These are phyloP conservation scores for Xiphophorus couchianus DNA, from an alignment of 2,113 vertebrate genomes.

Conservation along the genomic window DNA sequence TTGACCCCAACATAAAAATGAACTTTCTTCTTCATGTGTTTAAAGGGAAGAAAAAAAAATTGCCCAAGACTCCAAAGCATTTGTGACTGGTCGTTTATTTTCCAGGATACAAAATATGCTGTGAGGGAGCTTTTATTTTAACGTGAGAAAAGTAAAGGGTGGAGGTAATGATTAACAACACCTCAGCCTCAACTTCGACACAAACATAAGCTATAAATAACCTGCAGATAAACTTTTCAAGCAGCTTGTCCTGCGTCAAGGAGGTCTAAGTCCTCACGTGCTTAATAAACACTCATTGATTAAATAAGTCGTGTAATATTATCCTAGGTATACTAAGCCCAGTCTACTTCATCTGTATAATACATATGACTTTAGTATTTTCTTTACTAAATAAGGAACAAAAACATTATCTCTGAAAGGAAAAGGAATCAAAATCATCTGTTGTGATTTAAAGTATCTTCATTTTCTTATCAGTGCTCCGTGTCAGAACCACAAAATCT, in stretches of 20 bases:
- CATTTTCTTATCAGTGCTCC: conserved; percentile 9
- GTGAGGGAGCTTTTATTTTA: not conserved
- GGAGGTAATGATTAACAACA: conserved; percentile 61
- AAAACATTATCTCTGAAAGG: not conserved
- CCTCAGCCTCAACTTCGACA: conserved; percentile 41
- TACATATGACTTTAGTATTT: not conserved
- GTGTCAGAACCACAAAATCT: conserved; percentile 28
- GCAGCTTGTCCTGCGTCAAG: conserved; percentile 36
- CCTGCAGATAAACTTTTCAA: conserved; percentile 56
- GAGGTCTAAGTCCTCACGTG: conserved; percentile 25
- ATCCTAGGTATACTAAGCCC: conserved; percentile 1
- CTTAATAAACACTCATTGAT: conserved; percentile 21
- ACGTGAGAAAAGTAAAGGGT: conserved; percentile 25
- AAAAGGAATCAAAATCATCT: not conserved
- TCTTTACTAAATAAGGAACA: not conserved
- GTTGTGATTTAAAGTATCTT: conserved; percentile 3
- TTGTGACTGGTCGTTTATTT: not conserved
- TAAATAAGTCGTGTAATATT: conserved; percentile 25
- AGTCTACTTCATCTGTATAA: not conserved
- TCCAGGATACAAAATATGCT: not conserved
- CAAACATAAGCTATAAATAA: conserved; percentile 63
- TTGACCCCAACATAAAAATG: not conserved
- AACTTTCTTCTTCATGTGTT: not conserved
- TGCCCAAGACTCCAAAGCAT: not conserved
- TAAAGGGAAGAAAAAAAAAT: not conserved